Conservation (phyloP, 2,113 vertebrate genomes). For the Gasterosteus nipponicus region DNA sequence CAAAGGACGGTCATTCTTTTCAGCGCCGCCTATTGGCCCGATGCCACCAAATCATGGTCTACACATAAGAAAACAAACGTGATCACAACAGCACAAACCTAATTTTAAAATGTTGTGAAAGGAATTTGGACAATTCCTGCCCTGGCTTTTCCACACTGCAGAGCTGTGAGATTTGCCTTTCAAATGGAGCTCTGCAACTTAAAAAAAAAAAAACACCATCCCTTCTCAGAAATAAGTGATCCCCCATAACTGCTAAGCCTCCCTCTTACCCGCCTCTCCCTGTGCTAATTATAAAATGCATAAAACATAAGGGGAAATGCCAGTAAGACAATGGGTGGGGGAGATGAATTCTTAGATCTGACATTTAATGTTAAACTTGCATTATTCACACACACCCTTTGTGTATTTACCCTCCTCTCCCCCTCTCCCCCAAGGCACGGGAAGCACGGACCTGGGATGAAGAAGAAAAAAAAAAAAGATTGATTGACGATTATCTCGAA, state of each 20-base stretch:
- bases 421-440: constrained; percentile 35
- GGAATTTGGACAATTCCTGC: constrained; percentile 7
- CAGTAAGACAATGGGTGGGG: constrained; percentile 74
- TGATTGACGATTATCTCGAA: constrained; percentile 22
- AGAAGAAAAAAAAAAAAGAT: constrained; percentile 20
- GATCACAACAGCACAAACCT: background rate
- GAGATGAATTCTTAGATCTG: constrained; percentile 75
- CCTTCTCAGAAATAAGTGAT: constrained; percentile 43
- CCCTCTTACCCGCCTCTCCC: constrained; percentile 45
- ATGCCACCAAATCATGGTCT: too few relatives aligned
- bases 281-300: constrained; percentile 81
- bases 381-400: constrained; percentile 78
- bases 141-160: constrained; percentile 14
- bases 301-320: constrained; percentile 76
- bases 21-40: background rate
- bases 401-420: constrained; percentile 73
- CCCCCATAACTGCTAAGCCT: constrained; percentile 29
- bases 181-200: constrained; percentile 65
- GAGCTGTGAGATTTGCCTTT: constrained; percentile 68
- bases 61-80: too few relatives aligned
- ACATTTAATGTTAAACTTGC: constrained; percentile 80
- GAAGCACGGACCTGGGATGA: constrained; percentile 13
- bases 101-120: background rate
- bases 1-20: background rate
- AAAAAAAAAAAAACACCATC: constrained; percentile 29